Evolutionary conservation across 2,113 vertebrate species (phyloP).

Genomic region (Hiodon tergisus): DNA sequence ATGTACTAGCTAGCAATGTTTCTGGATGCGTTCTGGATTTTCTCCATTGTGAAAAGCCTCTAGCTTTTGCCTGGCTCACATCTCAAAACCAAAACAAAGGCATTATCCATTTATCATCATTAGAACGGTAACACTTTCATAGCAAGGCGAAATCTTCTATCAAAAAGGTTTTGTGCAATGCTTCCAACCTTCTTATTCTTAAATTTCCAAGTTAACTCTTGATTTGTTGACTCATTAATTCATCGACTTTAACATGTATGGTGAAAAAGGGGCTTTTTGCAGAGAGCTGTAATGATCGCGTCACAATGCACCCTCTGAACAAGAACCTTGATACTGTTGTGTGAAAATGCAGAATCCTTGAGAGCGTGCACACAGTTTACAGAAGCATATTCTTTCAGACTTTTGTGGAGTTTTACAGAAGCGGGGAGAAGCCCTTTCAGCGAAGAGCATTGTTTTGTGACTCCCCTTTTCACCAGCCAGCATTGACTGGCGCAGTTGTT

Average conservation of each 20-base stretch:
- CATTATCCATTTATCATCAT: too few species aligned
- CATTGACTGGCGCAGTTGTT: conserved; percentile 42
- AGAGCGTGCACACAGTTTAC: conserved; percentile 38
- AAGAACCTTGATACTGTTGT: conserved; percentile 11
- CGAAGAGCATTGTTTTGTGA: conserved; percentile 26
- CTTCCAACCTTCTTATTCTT: too few species aligned
- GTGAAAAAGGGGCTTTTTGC: conserved; percentile 52
- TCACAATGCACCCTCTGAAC: conserved; percentile 58
- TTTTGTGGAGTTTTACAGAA: conserved; percentile 5
- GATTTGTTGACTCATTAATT: conserved; percentile 43
- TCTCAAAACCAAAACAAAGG: too few species aligned
- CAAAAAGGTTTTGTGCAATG: neutral
- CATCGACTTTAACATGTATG: conserved; percentile 35
- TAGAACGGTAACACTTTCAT: too few species aligned
- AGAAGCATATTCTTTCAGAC: conserved; percentile 27
- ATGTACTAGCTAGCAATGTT: too few species aligned
- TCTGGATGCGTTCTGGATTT: too few species aligned
- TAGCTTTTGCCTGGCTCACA: too few species aligned
- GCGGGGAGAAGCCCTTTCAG: neutral
- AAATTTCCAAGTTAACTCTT: conserved; percentile 29
- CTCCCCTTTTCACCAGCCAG: conserved; percentile 43
- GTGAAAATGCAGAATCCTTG: conserved; percentile 19
- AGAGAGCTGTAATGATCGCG: conserved; percentile 26
- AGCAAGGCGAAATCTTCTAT: neutral
- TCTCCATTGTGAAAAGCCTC: too few species aligned